These are phyloP conservation scores for Monomorium pharaonis DNA, from an alignment of 1,140 invertebrate genomes.

Conservation along the genomic window DNA sequence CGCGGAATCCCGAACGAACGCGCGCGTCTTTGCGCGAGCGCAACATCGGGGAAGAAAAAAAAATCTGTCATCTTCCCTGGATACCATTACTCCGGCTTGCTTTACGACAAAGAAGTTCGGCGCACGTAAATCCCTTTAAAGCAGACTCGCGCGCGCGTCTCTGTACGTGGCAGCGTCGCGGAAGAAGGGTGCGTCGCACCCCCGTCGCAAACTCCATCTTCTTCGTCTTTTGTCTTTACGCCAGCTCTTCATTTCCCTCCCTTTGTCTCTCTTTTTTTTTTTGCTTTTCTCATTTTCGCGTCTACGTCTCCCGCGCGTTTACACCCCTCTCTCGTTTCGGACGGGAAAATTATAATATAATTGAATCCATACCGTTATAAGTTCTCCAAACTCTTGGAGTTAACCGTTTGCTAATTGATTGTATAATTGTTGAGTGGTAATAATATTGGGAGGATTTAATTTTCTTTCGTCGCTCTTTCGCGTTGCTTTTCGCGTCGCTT, in stretches of 20 bases:
- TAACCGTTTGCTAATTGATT: not conserved
- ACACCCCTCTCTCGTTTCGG: not conserved
- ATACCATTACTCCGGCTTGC: constrained; percentile 35
- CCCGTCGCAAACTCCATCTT: constrained; percentile 30
- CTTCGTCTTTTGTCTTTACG: constrained; percentile 34
- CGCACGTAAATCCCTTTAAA: constrained; percentile 48
- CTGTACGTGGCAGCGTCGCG: constrained; percentile 40
- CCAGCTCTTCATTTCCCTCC: not conserved
- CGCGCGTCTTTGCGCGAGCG: not conserved
- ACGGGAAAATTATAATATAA: not conserved
- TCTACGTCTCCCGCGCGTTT: not conserved
- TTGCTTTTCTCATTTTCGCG: not conserved
- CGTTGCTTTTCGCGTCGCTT: not conserved
- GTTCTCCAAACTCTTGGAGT: not conserved
- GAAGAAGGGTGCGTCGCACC: constrained; percentile 21
- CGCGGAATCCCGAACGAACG: not conserved
- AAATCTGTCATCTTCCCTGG: constrained; percentile 29
- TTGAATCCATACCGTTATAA: not conserved
- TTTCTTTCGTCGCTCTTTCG: not conserved
- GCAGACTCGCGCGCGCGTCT: constrained; percentile 17
- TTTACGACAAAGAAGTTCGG: constrained; percentile 51
- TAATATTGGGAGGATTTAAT: not conserved
- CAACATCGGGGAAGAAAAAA: constrained; percentile 10
- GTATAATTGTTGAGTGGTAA: not conserved
- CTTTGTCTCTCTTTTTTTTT: not conserved